Base-by-base conservation (phyloP, 2,797 vertebrate species). In the Trachops cirrhosus region DNA sequence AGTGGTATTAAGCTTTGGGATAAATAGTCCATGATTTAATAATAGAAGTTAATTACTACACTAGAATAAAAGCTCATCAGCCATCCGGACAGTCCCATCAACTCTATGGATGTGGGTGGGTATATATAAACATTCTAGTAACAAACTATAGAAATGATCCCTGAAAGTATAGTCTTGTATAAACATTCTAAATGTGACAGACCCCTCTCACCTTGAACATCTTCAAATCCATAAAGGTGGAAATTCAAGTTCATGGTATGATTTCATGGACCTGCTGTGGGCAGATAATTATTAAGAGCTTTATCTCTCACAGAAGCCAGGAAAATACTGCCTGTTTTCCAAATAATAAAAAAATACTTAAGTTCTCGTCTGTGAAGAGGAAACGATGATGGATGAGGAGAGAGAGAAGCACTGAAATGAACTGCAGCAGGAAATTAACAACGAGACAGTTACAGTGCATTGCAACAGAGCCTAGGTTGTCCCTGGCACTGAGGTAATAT, bases 1-100 rank as follows among this genome's bases (percentile, higher is more conserved):
- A 91, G 64, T 70, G 8, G 5, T 32, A 37, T 37, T 62, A 79
- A 50, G 21, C 50, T 74, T 79, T 48, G 16, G 6, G 54, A 89
- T 91, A 59, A 70, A 94, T 54, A 91, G 68, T 46, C 50, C 34
- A 15, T 91, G 64, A 64, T 83, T 93, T 93, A 83, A 79, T 75
- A 62, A 73, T 22, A 79, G 12, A 78, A 91, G 68, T 80, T 95
- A 90, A 68, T 83, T 21, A 85, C 29, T 48, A 4, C 24, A 48
- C 21, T 54, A 41, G 22, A 71, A 92, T 37, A 75, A 80, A 70
- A 84, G 44, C 34, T 94, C 26, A 62, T 48, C 34, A 73, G 37
- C 15, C 39, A 84, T 32, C 18, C 26, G 34, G 75, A 86, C 29
- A 78, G 73, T 22, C 5, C 50, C 52, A 44, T 48, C n/a, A 77